phyloP scores from a whole-genome alignment of 2,113 vertebrate species.

The Peromyscus californicus region DNA sequence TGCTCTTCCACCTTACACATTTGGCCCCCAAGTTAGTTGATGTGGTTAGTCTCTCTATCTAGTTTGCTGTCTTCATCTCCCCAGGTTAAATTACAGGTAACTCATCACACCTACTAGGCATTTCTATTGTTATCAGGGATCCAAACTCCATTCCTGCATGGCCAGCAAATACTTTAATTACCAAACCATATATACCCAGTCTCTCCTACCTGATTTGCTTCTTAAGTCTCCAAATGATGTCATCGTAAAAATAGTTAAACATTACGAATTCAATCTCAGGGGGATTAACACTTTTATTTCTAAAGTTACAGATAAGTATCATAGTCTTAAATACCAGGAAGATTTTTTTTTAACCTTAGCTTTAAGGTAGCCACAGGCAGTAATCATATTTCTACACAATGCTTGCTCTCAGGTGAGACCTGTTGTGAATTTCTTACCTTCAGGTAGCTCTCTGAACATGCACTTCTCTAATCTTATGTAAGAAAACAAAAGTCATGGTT shows the following conservation, averaged over 20 bases:
- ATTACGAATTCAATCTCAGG: neutral
- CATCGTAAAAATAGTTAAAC: neutral
- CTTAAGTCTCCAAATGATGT: neutral
- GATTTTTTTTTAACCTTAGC: neutral
- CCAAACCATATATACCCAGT: neutral
- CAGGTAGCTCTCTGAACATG: neutral
- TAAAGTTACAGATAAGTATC: neutral
- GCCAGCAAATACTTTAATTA: neutral
- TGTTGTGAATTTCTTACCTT: neutral
- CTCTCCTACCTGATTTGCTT: neutral
- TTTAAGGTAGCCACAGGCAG: neutral
- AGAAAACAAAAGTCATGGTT: neutral
- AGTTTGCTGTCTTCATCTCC: neutral
- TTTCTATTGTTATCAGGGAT: neutral
- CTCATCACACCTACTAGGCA: neutral
- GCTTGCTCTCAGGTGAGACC: neutral
- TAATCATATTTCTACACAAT: neutral
- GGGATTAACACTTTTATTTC: neutral
- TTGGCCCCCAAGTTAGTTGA: neutral
- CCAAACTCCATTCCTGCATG: neutral
- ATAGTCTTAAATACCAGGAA: neutral
- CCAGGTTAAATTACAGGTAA: neutral
- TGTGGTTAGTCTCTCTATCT: neutral
- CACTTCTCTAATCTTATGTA: neutral
- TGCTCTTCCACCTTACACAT: neutral